phyloP scores from a whole-genome alignment of 2,113 vertebrate species.

The human region DNA sequence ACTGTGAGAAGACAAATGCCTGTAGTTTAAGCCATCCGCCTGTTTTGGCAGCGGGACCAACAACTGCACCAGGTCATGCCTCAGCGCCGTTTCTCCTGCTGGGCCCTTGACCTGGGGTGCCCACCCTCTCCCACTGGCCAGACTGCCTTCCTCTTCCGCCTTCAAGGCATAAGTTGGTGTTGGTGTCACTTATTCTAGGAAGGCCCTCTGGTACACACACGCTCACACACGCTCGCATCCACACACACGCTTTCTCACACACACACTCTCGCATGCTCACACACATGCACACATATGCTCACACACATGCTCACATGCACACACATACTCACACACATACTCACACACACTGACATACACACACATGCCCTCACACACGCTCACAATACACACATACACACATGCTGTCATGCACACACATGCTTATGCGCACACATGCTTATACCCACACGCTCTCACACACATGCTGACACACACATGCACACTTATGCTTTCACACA shows the following conservation, averaged over 20 bases:
- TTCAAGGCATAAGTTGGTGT: not conserved
- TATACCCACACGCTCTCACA: too few species aligned
- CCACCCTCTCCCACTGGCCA: not conserved
- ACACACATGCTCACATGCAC: not conserved
- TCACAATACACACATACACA: too few species aligned
- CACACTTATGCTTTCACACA: too few species aligned
- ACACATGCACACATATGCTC: not conserved
- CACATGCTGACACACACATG: too few species aligned
- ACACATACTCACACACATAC: too few species aligned
- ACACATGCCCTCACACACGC: too few species aligned
- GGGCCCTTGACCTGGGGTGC: not conserved
- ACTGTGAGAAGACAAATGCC: too few species aligned
- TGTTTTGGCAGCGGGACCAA: too few species aligned
- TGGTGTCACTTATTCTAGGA: not conserved
- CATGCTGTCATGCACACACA: too few species aligned
- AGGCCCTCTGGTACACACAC: not conserved
- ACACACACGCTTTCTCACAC: not conserved
- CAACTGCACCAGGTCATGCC: not conserved
- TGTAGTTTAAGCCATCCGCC: not conserved
- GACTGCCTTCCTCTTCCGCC: not conserved
- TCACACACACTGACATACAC: too few species aligned
- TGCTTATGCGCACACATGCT: too few species aligned
- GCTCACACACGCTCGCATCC: not conserved
- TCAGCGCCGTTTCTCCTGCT: fast-evolving
- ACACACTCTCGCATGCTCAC: not conserved